Conservation (phyloP, 2,113 vertebrate genomes). For the Pitta sordida region DNA sequence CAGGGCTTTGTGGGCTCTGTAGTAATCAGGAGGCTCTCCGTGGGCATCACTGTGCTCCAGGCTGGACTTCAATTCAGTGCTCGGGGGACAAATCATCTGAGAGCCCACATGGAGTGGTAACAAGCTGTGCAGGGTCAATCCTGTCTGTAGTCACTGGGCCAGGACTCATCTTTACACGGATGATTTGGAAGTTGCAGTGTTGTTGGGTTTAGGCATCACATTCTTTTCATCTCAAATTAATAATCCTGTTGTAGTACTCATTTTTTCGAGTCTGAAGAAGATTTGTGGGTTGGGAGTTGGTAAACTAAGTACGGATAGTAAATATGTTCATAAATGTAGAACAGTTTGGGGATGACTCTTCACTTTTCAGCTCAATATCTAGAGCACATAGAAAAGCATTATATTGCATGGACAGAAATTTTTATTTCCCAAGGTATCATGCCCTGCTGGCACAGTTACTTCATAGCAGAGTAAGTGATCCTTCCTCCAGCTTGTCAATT, state of each 20-base stretch:
- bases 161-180: not conserved
- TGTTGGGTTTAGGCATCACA: not conserved
- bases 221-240: slow-evolving; percentile 1
- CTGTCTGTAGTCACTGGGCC: not conserved
- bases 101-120: not conserved
- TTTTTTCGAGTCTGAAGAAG: not conserved
- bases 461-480: slow-evolving; percentile 27
- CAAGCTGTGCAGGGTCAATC: not conserved
- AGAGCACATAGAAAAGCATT: slow-evolving; percentile 51
- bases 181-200: not conserved
- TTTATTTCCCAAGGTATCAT: slow-evolving; percentile 44
- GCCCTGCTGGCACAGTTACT: slow-evolving; percentile 34
- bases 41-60: not conserved
- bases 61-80: not conserved
- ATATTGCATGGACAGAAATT: slow-evolving; percentile 44
- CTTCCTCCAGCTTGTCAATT: slow-evolving; percentile 43
- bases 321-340: not conserved
- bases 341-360: slow-evolving; percentile 35
- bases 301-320: slow-evolving; percentile 44
- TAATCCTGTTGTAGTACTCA: not conserved
- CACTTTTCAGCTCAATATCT: slow-evolving; percentile 48
- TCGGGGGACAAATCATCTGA: not conserved
- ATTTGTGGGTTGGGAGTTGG: slow-evolving; percentile 27
- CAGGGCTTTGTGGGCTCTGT: rapidly evolving
- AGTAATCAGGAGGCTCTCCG: not conserved